Evolutionary conservation across 2,888 invertebrate species (phyloP).

Genomic region (Cheilosia soror): DNA sequence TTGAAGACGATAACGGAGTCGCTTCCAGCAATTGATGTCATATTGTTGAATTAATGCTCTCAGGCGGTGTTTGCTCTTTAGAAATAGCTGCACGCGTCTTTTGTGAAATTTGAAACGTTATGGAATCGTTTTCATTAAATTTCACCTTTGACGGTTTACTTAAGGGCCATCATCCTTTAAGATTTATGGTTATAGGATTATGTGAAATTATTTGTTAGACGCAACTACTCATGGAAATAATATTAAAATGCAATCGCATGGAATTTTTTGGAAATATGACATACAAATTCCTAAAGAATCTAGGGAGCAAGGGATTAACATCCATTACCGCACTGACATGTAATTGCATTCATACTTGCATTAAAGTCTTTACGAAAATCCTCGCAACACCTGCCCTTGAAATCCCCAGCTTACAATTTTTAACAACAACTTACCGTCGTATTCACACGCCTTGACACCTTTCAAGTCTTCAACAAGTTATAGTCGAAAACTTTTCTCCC

Average conservation of each 20-base stretch:
- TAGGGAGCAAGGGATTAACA: too few relatives aligned
- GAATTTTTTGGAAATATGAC: too few relatives aligned
- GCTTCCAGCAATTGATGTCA: not conserved
- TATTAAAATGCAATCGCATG: too few relatives aligned
- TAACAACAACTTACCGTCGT: not conserved
- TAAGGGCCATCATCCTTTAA: too few relatives aligned
- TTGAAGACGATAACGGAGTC: not conserved
- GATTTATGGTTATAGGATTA: too few relatives aligned
- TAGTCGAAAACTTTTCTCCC: constrained; percentile 23
- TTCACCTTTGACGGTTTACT: too few relatives aligned
- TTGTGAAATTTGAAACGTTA: not conserved
- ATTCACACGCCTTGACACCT: not conserved
- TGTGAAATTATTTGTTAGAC: too few relatives aligned
- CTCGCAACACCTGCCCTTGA: not conserved
- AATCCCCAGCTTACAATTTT: not conserved
- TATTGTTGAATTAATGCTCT: constrained; percentile 10
- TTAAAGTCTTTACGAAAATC: not conserved
- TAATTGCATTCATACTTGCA: not conserved
- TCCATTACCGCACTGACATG: not conserved
- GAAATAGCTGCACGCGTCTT: not conserved
- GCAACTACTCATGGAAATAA: too few relatives aligned
- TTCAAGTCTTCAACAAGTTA: constrained; percentile 33
- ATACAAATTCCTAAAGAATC: too few relatives aligned
- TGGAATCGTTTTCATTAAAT: not conserved
- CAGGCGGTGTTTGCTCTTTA: not conserved